phyloP scores from a whole-genome alignment of 2,113 vertebrate genomes.

The Cebidichthys violaceus region DNA sequence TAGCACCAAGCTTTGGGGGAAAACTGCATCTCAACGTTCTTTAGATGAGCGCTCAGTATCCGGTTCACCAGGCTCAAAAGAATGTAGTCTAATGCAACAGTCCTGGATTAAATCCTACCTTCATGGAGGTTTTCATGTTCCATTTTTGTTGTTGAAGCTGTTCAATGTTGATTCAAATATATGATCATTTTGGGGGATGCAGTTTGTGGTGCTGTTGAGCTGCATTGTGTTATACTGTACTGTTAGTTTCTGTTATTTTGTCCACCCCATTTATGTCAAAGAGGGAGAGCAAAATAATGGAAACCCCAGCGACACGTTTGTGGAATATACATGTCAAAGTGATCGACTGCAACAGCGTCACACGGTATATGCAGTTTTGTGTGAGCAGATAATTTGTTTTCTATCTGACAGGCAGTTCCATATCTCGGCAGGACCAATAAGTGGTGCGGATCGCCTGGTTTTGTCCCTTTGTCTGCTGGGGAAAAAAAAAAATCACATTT shows the following conservation, averaged over 20 bases:
- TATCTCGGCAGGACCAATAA: not conserved
- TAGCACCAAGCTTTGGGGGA: not conserved
- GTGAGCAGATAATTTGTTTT: not conserved
- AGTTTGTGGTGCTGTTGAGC: not conserved
- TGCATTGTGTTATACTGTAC: not conserved
- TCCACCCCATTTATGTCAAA: not conserved
- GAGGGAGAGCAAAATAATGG: not conserved
- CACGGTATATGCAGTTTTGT: not conserved
- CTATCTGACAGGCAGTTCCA: not conserved
- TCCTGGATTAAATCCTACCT: not conserved
- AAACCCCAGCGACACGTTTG: not conserved
- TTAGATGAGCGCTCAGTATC: not conserved
- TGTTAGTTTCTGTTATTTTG: not conserved
- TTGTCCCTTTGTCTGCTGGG: not conserved
- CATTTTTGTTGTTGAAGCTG: not conserved
- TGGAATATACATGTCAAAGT: not conserved
- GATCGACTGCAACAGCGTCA: not conserved
- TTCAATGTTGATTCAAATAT: not conserved
- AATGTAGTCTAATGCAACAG: not conserved
- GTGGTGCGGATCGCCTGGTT: not conserved
- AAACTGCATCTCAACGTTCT: not conserved
- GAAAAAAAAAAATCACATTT: constrained; percentile 28
- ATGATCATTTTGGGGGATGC: not conserved
- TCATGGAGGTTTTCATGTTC: not conserved
- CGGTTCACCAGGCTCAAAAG: not conserved